Evolutionary conservation across 2,888 invertebrate species (phyloP).

Genomic region (Drymonia ruficornis): DNA sequence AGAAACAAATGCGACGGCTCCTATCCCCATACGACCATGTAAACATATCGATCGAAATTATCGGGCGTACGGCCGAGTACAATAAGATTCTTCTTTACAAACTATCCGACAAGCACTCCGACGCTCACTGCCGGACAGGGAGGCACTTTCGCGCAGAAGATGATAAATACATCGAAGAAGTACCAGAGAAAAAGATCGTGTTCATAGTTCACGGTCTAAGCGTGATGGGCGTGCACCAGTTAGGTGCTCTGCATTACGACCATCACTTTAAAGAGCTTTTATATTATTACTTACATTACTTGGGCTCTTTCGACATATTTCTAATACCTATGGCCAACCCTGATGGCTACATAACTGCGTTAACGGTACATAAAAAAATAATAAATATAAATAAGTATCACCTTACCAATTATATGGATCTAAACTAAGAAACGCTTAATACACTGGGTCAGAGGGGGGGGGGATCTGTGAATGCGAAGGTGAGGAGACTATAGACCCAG

Average conservation of each 20-base stretch:
- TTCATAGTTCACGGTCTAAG: slow-evolving; percentile 71
- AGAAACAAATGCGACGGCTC: slow-evolving; percentile 41
- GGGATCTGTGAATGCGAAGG: too few relatives aligned
- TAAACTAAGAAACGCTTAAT: too few relatives aligned
- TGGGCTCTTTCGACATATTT: slow-evolving; percentile 72
- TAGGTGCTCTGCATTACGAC: slow-evolving; percentile 29
- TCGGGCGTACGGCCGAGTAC: slow-evolving; percentile 63
- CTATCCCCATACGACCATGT: slow-evolving; percentile 38
- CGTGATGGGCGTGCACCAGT: slow-evolving; percentile 52
- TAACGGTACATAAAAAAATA: background rate
- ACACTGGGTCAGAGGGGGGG: too few relatives aligned
- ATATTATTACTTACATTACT: slow-evolving; percentile 55
- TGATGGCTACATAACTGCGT: slow-evolving; percentile 50
- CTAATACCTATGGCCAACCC: slow-evolving; percentile 74
- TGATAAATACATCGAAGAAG: slow-evolving; percentile 57
- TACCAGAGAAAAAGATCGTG: slow-evolving; percentile 64
- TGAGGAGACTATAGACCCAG: too few relatives aligned
- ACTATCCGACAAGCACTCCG: slow-evolving; percentile 36
- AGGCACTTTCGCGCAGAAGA: slow-evolving; percentile 50
- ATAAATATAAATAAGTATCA: too few relatives aligned
- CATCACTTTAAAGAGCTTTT: slow-evolving; percentile 43
- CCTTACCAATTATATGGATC: too few relatives aligned
- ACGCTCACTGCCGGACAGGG: too few relatives aligned
- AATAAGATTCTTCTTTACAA: slow-evolving; percentile 65
- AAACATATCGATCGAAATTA: slow-evolving; percentile 50